phyloP scores from a whole-genome alignment of 2,888 invertebrate genomes.

The Pristionchus entomophagus region DNA sequence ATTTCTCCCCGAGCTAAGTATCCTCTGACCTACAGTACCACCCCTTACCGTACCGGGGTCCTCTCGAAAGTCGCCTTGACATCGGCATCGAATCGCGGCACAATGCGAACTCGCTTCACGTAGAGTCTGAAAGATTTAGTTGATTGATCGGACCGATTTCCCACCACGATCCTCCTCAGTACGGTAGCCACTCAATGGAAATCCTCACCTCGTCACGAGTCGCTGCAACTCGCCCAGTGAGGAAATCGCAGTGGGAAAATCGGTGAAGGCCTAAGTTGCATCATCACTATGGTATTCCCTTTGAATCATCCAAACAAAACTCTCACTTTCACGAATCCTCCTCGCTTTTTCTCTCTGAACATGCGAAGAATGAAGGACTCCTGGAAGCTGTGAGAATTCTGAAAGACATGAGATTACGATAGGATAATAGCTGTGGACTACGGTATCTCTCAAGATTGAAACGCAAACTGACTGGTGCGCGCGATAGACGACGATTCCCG shows the following conservation, averaged over 20 bases:
- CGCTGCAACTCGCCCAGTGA: constrained; percentile 91
- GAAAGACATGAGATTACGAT: constrained; percentile 47
- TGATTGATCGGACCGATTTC: neutral
- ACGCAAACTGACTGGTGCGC: constrained; percentile 78
- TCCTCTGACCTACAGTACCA: neutral
- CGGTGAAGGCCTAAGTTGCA: constrained; percentile 80
- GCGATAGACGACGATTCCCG: constrained; percentile 91
- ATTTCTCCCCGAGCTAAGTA: neutral
- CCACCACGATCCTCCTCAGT: neutral
- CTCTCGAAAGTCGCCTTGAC: constrained; percentile 63
- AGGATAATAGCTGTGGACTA: neutral
- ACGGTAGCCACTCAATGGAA: neutral
- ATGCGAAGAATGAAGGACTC: constrained; percentile 80
- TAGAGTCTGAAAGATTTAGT: neutral
- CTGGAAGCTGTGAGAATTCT: constrained; percentile 70
- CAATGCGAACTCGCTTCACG: constrained; percentile 57
- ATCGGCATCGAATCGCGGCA: constrained; percentile 70
- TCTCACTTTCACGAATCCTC: constrained; percentile 84
- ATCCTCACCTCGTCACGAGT: constrained; percentile 86
- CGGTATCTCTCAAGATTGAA: neutral
- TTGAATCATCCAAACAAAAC: neutral
- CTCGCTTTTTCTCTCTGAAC: constrained; percentile 87
- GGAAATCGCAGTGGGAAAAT: constrained; percentile 82
- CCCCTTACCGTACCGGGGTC: constrained; percentile 47
- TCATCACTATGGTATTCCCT: neutral